A percentile compares a stretch with the other conserved stretches of the same genome.
phyloP scores from a whole-genome alignment of 2,888 invertebrate genomes.

The Ophioninae sp. region DNA sequence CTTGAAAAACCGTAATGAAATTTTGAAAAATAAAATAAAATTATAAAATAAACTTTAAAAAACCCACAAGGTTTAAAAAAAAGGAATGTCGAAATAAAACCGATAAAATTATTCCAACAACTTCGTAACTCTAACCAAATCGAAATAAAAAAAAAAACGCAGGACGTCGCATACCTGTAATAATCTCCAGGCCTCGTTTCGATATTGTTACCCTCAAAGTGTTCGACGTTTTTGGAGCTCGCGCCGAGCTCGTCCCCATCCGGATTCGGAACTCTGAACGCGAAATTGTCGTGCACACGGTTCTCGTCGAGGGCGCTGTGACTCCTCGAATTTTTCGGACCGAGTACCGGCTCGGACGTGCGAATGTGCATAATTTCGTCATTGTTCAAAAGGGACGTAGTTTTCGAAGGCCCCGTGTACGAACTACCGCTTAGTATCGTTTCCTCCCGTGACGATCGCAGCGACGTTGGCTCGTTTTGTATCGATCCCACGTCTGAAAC shows the following conservation, averaged over 20 bases:
- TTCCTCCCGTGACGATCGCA: conserved; percentile 68
- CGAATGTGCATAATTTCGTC: conserved; percentile 67
- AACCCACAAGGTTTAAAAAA: too few relatives aligned
- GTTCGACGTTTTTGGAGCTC: conserved; percentile 74
- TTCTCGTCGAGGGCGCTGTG: conserved; percentile 52
- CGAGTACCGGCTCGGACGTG: conserved; percentile 68
- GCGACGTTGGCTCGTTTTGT: conserved; percentile 76
- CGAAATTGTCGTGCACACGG: conserved; percentile 62
- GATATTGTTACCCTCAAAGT: conserved; percentile 78
- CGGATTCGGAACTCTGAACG: conserved; percentile 59
- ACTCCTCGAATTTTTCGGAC: conserved; percentile 73
- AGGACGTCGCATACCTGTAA: conserved; percentile 69
- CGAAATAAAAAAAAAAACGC: background rate
- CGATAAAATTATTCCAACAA: background rate
- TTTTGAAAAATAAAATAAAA: too few relatives aligned
- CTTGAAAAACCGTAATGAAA: too few relatives aligned
- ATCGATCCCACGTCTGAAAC: conserved; percentile 73
- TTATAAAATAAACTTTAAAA: too few relatives aligned
- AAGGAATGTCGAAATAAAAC: too few relatives aligned
- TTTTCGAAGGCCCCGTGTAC: conserved; percentile 71
- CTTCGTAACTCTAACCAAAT: background rate
- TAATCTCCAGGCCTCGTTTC: conserved; percentile 77
- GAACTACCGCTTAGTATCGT: conserved; percentile 73
- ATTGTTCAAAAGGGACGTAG: conserved; percentile 58
- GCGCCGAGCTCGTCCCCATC: conserved; percentile 74